Evolutionary conservation across 2,888 invertebrate species (phyloP).

Genomic region (Eupithecia centaureata): DNA sequence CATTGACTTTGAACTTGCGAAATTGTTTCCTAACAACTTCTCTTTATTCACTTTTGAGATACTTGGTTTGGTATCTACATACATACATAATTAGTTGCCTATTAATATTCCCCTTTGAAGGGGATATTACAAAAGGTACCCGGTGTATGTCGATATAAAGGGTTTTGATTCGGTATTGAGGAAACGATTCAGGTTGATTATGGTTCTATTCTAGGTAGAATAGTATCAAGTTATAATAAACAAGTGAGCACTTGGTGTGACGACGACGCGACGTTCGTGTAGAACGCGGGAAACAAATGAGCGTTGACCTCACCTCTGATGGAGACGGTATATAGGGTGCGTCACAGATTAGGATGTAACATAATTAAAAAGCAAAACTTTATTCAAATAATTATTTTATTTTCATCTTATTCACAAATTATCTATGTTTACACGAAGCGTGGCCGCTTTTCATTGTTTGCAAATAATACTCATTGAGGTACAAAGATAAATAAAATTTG

Average conservation of each 20-base stretch:
- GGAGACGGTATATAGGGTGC: no score
- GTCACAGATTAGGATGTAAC: neutral
- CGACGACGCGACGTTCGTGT: no score
- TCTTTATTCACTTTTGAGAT: neutral
- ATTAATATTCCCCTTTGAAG: neutral
- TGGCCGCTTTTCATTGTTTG: neutral
- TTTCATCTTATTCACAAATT: slow-evolving; percentile 59
- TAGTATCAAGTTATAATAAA: no score
- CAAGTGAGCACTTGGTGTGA: no score
- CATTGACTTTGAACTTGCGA: slow-evolving; percentile 27
- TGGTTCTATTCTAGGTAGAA: neutral
- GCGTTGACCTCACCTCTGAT: no score
- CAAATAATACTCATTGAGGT: slow-evolving; percentile 17
- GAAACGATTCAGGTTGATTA: no score
- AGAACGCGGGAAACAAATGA: no score
- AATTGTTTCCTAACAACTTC: slow-evolving; percentile 7
- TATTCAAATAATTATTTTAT: slow-evolving; percentile 54
- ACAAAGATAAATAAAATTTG: neutral
- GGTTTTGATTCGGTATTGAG: no score
- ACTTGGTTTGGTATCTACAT: neutral
- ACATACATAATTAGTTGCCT: no score
- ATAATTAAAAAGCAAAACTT: neutral
- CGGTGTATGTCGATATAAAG: no score
- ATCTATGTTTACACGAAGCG: slow-evolving; percentile 43
- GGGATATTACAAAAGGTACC: no score